Conservation (phyloP, 2,797 vertebrate genomes). For the Sternotherus odoratus region DNA sequence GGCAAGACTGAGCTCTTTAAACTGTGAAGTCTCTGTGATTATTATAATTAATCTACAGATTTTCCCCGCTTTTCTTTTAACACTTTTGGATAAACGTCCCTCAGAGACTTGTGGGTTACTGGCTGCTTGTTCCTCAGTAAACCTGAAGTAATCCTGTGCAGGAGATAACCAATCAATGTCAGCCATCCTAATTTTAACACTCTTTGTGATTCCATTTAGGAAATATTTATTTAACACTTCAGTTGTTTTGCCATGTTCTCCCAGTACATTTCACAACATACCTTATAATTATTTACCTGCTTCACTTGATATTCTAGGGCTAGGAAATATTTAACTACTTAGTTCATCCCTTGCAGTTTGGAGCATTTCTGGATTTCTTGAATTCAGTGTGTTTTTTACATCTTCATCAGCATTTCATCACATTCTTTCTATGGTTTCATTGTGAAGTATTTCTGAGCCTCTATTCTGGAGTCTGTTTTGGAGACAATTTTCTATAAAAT, state of each 20-base stretch:
- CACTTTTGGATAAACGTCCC: background rate
- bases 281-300: background rate
- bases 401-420: background rate
- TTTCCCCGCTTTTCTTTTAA: background rate
- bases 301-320: background rate
- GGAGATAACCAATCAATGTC: constrained; percentile 52
- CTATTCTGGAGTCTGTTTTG: background rate
- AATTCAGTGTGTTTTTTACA: background rate
- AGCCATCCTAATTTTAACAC: constrained; percentile 49
- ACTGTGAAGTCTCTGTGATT: background rate
- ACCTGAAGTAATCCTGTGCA: background rate
- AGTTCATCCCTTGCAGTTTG: background rate
- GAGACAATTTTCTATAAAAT: background rate
- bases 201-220: constrained; percentile 16
- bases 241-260: constrained; percentile 49
- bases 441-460: background rate
- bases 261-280: constrained; percentile 45
- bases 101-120: background rate
- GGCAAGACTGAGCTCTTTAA: background rate
- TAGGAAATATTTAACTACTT: background rate
- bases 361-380: background rate
- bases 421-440: background rate
- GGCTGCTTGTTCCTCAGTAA: constrained; percentile 52
- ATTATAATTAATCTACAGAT: background rate
- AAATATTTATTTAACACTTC: constrained; percentile 65